Conservation (phyloP, 2,888 invertebrate species). For the Drosophila algonquin region DNA sequence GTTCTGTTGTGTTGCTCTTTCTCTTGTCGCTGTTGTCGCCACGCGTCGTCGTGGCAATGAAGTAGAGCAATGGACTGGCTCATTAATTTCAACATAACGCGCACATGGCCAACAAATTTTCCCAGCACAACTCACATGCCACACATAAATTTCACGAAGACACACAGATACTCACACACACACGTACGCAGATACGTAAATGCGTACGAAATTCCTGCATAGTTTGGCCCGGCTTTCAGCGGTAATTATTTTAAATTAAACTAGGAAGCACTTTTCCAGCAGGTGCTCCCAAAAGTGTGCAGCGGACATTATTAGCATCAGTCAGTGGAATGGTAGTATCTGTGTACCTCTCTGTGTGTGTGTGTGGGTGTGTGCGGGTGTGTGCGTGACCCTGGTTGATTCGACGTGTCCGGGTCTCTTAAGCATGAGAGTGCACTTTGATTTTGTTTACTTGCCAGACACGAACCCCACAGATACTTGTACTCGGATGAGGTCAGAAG, state of each 20-base stretch:
- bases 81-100: conserved; percentile 62
- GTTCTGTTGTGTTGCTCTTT: conserved; percentile 2
- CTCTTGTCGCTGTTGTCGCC: conserved; percentile 11
- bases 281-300: conserved; percentile 42
- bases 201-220: conserved; percentile 5
- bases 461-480: conserved; percentile 2
- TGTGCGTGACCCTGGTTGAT: conserved; percentile 14
- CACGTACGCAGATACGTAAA: neutral
- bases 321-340: conserved; percentile 7
- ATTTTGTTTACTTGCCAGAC: conserved; percentile 25
- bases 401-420: conserved; percentile 2
- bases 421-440: conserved; percentile 35
- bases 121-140: conserved; percentile 14
- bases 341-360: neutral
- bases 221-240: conserved; percentile 42
- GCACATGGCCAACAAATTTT: conserved; percentile 43
- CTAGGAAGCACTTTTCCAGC: conserved; percentile 48
- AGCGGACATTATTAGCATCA: conserved; percentile 47
- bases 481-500: conserved; percentile 2
- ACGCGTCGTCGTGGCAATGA: conserved; percentile 38
- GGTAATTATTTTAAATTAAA: conserved; percentile 67
- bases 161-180: conserved; percentile 14
- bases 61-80: conserved; percentile 57
- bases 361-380: neutral
- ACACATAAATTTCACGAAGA: conserved; percentile 19